Evolutionary conservation across 1,140 invertebrate genomes (phyloP).

Genomic region (Centruroides vittatus): DNA sequence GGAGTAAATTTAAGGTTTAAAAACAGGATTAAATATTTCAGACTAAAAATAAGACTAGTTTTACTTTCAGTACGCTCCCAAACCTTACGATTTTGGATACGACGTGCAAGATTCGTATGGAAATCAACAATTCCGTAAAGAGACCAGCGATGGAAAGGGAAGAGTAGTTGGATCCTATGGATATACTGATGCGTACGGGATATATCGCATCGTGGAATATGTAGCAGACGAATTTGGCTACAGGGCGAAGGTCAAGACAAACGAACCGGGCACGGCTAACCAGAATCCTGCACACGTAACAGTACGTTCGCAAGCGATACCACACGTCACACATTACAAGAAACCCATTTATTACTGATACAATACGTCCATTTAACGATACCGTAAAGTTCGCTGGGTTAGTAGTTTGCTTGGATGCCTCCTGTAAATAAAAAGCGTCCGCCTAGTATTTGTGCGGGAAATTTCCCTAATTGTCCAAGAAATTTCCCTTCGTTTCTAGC

Average conservation of each 20-base stretch:
- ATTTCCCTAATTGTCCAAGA: too few relatives aligned
- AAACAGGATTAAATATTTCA: too few relatives aligned
- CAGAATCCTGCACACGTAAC: constrained; percentile 16
- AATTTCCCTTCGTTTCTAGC: too few relatives aligned
- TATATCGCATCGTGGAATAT: constrained; percentile 17
- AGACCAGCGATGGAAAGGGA: constrained; percentile 16
- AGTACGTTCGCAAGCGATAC: background rate
- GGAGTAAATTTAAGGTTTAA: too few relatives aligned
- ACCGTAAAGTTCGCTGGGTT: too few relatives aligned
- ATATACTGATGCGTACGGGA: constrained; percentile 16
- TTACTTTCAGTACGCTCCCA: background rate
- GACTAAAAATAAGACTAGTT: too few relatives aligned
- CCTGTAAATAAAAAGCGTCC: too few relatives aligned
- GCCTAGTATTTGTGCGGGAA: too few relatives aligned
- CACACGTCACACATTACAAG: too few relatives aligned
- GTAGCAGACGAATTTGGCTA: constrained; percentile 18
- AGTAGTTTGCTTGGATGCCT: too few relatives aligned
- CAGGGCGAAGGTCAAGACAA: constrained; percentile 17
- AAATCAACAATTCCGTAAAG: constrained; percentile 14
- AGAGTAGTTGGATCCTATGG: constrained; percentile 17
- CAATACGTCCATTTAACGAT: too few relatives aligned
- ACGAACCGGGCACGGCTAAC: constrained; percentile 17
- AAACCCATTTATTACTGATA: too few relatives aligned
- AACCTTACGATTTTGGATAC: constrained; percentile 18
- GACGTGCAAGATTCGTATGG: constrained; percentile 17